Evolutionary conservation across 2,113 vertebrate species (phyloP).

Genomic region (Oreocharis arfaki): DNA sequence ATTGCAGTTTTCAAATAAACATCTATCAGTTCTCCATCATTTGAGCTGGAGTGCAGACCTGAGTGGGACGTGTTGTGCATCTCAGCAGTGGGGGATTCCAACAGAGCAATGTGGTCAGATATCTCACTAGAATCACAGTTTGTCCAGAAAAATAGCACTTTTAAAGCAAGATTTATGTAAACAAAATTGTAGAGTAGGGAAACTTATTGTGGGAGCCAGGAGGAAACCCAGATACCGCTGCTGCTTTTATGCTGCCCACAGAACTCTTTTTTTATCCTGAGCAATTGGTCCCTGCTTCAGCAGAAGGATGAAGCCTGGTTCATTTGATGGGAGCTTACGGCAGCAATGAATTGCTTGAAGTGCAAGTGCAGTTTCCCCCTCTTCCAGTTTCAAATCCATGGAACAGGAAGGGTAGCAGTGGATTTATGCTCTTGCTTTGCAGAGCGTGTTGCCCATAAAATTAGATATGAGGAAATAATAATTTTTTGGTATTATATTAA

Average conservation of each 20-base stretch:
- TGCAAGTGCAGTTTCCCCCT: background rate
- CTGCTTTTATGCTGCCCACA: background rate
- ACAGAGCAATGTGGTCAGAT: background rate
- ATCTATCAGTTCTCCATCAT: background rate
- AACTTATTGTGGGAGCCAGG: background rate
- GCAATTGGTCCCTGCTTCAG: background rate
- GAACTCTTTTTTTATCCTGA: background rate
- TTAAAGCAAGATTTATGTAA: background rate
- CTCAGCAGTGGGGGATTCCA: background rate
- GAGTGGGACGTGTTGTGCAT: background rate
- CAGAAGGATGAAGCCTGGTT: background rate
- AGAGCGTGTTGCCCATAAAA: background rate
- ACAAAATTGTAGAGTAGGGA: background rate
- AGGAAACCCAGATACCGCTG: background rate
- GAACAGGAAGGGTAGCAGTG: background rate
- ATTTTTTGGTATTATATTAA: constrained; percentile 1
- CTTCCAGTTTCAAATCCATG: background rate
- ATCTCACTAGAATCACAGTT: background rate
- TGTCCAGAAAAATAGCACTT: background rate
- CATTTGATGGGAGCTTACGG: background rate
- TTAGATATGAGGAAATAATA: background rate
- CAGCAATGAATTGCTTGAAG: background rate
- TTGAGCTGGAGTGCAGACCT: background rate
- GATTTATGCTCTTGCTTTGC: background rate
- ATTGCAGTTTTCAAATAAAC: background rate